phyloP scores from a whole-genome alignment of 1,140 invertebrate genomes.

The Zaprionus ornatus region DNA sequence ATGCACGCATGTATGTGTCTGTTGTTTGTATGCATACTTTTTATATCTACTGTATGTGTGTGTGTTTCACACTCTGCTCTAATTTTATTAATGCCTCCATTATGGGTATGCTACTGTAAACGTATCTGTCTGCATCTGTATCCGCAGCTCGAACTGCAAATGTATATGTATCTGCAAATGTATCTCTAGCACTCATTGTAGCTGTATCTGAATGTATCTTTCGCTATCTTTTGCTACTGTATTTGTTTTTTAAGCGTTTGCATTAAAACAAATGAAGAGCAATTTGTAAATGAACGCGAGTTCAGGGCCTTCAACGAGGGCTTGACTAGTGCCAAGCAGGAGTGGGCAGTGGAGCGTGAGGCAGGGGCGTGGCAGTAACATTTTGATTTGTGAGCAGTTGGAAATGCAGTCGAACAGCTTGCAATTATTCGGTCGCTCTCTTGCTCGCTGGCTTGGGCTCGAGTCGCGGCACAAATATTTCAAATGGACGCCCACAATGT shows the following conservation, averaged over 20 bases:
- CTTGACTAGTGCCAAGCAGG: background rate
- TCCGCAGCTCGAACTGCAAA: background rate
- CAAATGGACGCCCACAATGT: slow-evolving; percentile 56
- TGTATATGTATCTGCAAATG: slow-evolving; percentile 11
- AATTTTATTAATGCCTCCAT: slow-evolving; percentile 44
- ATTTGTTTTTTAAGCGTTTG: slow-evolving; percentile 13
- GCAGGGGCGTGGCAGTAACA: background rate
- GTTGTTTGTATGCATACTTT: background rate
- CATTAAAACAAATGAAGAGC: slow-evolving; percentile 28
- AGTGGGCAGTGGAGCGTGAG: background rate
- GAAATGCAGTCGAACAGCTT: slow-evolving; percentile 32
- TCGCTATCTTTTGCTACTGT: background rate
- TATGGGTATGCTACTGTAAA: slow-evolving; percentile 33
- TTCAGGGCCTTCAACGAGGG: slow-evolving; percentile 18
- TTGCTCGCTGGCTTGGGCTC: background rate
- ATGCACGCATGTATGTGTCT: background rate
- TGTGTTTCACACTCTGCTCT: slow-evolving; percentile 20
- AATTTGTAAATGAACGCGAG: slow-evolving; percentile 25
- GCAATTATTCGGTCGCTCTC: slow-evolving; percentile 22
- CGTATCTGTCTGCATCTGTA: background rate
- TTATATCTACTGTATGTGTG: background rate
- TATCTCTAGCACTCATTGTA: background rate
- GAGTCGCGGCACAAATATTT: slow-evolving; percentile 41
- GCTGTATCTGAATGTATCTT: background rate
- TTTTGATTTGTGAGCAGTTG: slow-evolving; percentile 30